These are phyloP conservation scores for Seriola quinqueradiata DNA, from an alignment of 2,113 vertebrate genomes.

Conservation along the genomic window DNA sequence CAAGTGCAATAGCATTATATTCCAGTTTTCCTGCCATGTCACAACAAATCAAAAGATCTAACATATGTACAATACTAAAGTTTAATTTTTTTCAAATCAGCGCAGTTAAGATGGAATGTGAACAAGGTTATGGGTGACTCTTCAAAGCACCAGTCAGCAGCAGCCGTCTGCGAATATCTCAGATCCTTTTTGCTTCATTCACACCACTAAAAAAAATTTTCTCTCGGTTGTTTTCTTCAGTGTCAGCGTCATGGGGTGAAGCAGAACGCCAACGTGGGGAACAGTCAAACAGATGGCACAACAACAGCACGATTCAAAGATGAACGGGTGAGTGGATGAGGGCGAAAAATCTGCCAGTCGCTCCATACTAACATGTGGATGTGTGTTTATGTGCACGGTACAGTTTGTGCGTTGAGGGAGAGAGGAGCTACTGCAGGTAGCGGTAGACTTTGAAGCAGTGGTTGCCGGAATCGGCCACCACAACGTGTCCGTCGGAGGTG, in stretches of 20 bases:
- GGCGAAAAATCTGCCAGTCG: slow-evolving; percentile 49
- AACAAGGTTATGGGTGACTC: slow-evolving; percentile 29
- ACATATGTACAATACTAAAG: slow-evolving; percentile 29
- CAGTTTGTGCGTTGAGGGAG: slow-evolving; percentile 23
- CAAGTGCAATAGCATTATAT: slow-evolving; percentile 42
- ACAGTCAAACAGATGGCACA: slow-evolving; percentile 58
- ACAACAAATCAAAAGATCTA: slow-evolving; percentile 42
- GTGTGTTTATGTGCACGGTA: slow-evolving; percentile 25
- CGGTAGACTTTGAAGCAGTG: slow-evolving; percentile 99
- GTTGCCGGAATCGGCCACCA: slow-evolving; percentile 98
- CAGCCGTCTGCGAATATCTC: slow-evolving; percentile 8
- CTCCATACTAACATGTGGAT: background rate
- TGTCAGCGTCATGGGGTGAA: background rate
- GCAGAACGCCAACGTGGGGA: slow-evolving; percentile 20
- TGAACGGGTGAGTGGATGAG: slow-evolving; percentile 34
- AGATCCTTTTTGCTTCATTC: slow-evolving; percentile 39
- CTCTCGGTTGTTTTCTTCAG: slow-evolving; percentile 7
- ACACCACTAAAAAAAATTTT: background rate
- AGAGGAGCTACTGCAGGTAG: slow-evolving; percentile 90
- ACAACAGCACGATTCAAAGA: slow-evolving; percentile 26
- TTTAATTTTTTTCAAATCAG: slow-evolving; percentile 39
- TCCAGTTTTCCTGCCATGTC: slow-evolving; percentile 43
- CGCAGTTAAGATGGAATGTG: slow-evolving; percentile 47
- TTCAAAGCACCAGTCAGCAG: slow-evolving; percentile 43
- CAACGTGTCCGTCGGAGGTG: slow-evolving; percentile 96